phyloP scores from a whole-genome alignment of 1,140 invertebrate species.

The Trissolcus basalis region DNA sequence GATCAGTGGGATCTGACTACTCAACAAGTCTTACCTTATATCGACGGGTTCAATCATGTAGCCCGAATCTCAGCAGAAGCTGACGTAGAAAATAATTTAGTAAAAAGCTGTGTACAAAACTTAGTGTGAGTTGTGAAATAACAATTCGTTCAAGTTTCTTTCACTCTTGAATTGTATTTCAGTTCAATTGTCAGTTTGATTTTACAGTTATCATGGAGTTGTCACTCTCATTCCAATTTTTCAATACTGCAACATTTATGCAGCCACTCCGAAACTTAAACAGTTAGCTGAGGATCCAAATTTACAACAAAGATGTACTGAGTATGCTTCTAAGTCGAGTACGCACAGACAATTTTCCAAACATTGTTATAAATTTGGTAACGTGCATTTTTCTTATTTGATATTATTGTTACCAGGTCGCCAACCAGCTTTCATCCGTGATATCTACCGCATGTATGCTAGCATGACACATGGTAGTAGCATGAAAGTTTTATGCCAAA shows the following conservation, averaged over 20 bases:
- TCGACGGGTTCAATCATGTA: slow-evolving; percentile 95
- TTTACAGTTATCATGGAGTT: slow-evolving; percentile 83
- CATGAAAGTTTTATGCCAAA: slow-evolving; percentile 88
- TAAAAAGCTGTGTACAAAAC: slow-evolving; percentile 96
- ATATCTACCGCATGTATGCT: slow-evolving; percentile 89
- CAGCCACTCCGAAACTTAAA: slow-evolving; percentile 88
- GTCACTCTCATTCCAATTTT: slow-evolving; percentile 91
- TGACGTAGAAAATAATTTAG: slow-evolving; percentile 94
- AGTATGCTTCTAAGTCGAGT: slow-evolving; percentile 82
- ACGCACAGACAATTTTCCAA: slow-evolving; percentile 12
- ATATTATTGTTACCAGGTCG: slow-evolving; percentile 68
- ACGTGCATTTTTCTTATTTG: background rate
- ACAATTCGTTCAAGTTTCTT: too few species aligned
- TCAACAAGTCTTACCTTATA: slow-evolving; percentile 90
- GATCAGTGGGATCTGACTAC: slow-evolving; percentile 95
- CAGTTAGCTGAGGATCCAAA: slow-evolving; percentile 81
- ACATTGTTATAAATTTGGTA: too few species aligned
- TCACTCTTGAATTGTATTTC: too few species aligned
- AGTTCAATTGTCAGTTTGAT: slow-evolving; percentile 8
- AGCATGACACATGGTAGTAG: slow-evolving; percentile 90
- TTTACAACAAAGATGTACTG: slow-evolving; percentile 85
- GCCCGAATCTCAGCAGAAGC: slow-evolving; percentile 87
- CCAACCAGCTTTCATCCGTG: slow-evolving; percentile 77
- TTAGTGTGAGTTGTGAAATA: slow-evolving; percentile 80
- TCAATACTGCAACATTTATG: slow-evolving; percentile 95